Base-by-base conservation (phyloP, 2,113 vertebrate species). In the Rana temporaria region DNA sequence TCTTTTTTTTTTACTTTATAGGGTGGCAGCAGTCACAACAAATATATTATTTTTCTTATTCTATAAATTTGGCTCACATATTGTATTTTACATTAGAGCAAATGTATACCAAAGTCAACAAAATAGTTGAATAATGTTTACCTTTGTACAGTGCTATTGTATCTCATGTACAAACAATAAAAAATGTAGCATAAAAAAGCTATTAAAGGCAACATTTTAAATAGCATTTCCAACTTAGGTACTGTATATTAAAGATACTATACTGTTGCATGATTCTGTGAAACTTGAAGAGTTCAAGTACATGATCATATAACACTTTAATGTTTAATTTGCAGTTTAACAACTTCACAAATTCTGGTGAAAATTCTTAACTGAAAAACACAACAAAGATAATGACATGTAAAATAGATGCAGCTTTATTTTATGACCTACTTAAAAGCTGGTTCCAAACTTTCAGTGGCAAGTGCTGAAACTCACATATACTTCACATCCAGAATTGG, bases 341-440 rank as follows among this genome's bases (percentile, higher is more conserved):
- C 72, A 82, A 52, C 53, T 63, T 76, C 18, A 60, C 62, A 76
- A 66, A 67, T 68, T 63, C 26, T 34, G 72, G 63, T 68, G 71
- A 53, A 74, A 74, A 65, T 81, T 48, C 59, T 73, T 73, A 74
- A 75, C 60, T 82, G 62, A 48, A 75, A 67, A 75, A 64, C 71
- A 76, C 63, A 82, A 82, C 52, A 76, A 66, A 64, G 63, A 66
- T 82, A 82, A 82, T 82, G 81, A 82, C 30, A 82, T 82, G 81
- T 67, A 82, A 82, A 76, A 60, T 42, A 82, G 75, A 82, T 75
- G 72, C 81, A 60, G 63, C 53, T 76, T 82, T 60, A 65, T 65
- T 82, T 82, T 65, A 82, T 76, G 71, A 82, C 81, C 71, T 82
- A 82, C 69, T 75, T 82, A 82, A 76, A 76, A 65, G 24, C 78